Base-by-base conservation (phyloP, 2,888 invertebrate species). In the Erebia ligea region DNA sequence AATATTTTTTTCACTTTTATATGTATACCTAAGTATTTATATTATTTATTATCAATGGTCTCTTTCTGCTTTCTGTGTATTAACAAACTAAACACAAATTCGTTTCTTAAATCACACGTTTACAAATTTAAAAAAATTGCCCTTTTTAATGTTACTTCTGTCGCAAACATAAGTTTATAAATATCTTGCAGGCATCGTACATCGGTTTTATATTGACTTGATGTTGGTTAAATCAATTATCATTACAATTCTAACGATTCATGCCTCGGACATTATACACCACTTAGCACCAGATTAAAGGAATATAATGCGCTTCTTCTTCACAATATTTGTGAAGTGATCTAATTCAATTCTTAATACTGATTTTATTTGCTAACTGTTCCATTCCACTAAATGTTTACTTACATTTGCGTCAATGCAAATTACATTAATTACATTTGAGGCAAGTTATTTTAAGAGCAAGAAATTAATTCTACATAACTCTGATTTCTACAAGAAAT, bases 201-300 rank as follows among this genome's bases (percentile, higher is more conserved):
- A 4, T 15, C 17, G 34, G 56, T 50, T 59, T 67, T 67, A 67
- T 67, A 67, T 61, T 48, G 15, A 9, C 13, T 25, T 42, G 15
- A 67, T 59, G 61, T 67, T 67, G 61, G 19, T 52, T 52, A 1
- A 19, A 1, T 40, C 15, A 40, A 57, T 67, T 67, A 67, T 17
- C 67, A 52, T 50, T 1, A n/a, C 40, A 67, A 34, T 13, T 34
- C 52, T 75, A 70, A 19, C 42, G 40, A 66, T 56, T 65, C 79
- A 78, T 57, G 75, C 76, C 57, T 66, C 8, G 19, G 63, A 40
- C 73, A 70, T 75, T 75, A 77, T 70, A 57, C 40, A 61, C 40
- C 13, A 59, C 71, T 77, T 76, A 77, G 73, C 75, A 54, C 57
- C 68, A 69, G 50, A 17, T 65, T 61, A 64, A 15, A 21, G 11